Base-by-base conservation (phyloP, 2,888 invertebrate species). In the Euclidia mi region DNA sequence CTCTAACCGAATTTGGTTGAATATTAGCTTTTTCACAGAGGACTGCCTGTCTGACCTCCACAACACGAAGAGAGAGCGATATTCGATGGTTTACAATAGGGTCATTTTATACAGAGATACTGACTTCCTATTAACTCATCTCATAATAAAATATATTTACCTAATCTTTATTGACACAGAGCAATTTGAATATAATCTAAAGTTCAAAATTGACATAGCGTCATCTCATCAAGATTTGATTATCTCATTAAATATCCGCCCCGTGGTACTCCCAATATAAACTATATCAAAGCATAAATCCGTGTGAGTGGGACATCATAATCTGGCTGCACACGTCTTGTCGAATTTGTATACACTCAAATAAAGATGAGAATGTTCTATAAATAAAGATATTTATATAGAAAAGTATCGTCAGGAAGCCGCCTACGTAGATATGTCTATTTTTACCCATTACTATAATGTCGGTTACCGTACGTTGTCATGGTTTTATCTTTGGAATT, bases 361-460 rank as follows among this genome's bases (percentile, higher is more conserved):
- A 68, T 71, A 59, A 70, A 75, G 73, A 79, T 61, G 76, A 72
- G 77, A 65, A 71, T 71, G 68, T 77, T 72, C 79, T 81, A 82
- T 76, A 72, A 81, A 82, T 82, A 82, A 76, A 59, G 35, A 53
- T 68, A 71, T 73, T 67, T 68, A 58, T 68, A 76, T 79, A 75
- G 78, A 71, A 71, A 68, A 67, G 75, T 75, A 74, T 61, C 78
- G 73, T 74, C 72, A 67, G 65, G 46, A 61, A 43, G 42, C 56
- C 79, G 68, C 79, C 79, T 79, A 82, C 82, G 81, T 71, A 28
- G 37, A 42, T 28, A 28, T 17, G 12, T n/a, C 55, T 74, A 69
- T 76, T 65, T 63, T 17, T 69, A 70, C 31, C 52, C 63, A 69
- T 78, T 72, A 77, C 77, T 81, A 77, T 74, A 69, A 60, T 70